These are phyloP conservation scores for Drosophila fungiperda DNA, from an alignment of 2,888 invertebrate genomes.

Conservation along the genomic window DNA sequence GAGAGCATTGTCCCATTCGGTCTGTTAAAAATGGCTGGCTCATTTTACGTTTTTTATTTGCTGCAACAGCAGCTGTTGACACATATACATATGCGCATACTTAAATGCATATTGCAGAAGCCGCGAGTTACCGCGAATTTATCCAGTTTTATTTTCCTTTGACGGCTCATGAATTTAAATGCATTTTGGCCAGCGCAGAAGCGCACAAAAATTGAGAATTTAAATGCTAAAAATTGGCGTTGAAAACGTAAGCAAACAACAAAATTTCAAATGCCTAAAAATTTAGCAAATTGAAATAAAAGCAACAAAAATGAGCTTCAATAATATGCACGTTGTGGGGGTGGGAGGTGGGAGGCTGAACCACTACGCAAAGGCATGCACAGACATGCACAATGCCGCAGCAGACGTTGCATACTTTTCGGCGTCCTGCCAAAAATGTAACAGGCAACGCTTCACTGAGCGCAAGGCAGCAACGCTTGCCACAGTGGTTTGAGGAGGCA, in stretches of 20 bases:
- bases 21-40: background rate
- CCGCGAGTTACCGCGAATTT: slow-evolving; percentile 18
- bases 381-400: slow-evolving; percentile 33
- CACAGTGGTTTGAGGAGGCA: background rate
- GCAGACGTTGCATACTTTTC: slow-evolving; percentile 64
- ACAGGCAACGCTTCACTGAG: slow-evolving; percentile 62
- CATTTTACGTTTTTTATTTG: slow-evolving; percentile 39
- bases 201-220: slow-evolving; percentile 28
- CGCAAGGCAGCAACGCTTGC: slow-evolving; percentile 9
- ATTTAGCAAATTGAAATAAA: slow-evolving; percentile 32
- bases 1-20: slow-evolving; percentile 21
- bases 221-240: slow-evolving; percentile 16
- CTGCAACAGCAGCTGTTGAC: slow-evolving; percentile 64
- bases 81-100: slow-evolving; percentile 34
- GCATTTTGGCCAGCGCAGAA: slow-evolving; percentile 22
- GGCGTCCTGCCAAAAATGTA: slow-evolving; percentile 67
- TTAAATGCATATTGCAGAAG: slow-evolving; percentile 51
- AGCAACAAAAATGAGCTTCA: slow-evolving; percentile 6
- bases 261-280: slow-evolving; percentile 39
- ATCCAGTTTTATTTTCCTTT: slow-evolving; percentile 26
- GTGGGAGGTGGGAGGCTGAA: background rate
- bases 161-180: slow-evolving; percentile 54
- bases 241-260: slow-evolving; percentile 2
- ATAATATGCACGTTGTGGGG: background rate
- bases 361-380: slow-evolving; percentile 21